Evolutionary conservation across 2,888 invertebrate species (phyloP).

Genomic region (Megaustenia siamemsis): DNA sequence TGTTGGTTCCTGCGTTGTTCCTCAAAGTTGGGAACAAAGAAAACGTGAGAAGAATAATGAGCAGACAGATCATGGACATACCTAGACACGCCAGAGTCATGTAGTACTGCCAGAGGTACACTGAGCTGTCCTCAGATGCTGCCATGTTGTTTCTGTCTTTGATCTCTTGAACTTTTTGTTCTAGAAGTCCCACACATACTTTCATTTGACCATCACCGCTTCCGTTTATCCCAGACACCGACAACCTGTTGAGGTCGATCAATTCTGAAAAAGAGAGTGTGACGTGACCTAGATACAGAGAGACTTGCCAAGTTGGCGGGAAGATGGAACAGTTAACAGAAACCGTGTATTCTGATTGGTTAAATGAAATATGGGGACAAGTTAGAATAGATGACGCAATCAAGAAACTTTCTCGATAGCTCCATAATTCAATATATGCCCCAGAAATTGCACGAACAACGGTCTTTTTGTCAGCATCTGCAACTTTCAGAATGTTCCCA

Average conservation of each 20-base stretch:
- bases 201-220: background rate
- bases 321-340: background rate
- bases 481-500: background rate
- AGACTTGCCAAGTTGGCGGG: constrained; percentile 1
- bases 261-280: background rate
- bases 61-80: constrained; percentile 30
- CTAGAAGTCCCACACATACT: constrained; percentile 26
- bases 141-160: no score
- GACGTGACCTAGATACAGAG: background rate
- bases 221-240: background rate
- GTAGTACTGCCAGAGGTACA: constrained; percentile 9
- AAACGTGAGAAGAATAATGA: constrained; percentile 28
- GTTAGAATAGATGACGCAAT: background rate
- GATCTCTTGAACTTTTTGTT: background rate
- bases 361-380: constrained; percentile 21
- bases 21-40: constrained; percentile 8
- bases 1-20: constrained; percentile 40
- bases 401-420: background rate
- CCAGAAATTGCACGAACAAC: background rate
- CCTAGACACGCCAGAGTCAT: constrained; percentile 23
- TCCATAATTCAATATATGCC: background rate
- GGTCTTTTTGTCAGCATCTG: background rate
- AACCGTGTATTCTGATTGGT: background rate
- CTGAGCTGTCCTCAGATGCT: background rate
- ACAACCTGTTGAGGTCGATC: background rate